A percentile compares a stretch with the other conserved stretches of the same genome.
Conservation (phyloP, 2,888 invertebrate species). For the Dioctria linearis region DNA sequence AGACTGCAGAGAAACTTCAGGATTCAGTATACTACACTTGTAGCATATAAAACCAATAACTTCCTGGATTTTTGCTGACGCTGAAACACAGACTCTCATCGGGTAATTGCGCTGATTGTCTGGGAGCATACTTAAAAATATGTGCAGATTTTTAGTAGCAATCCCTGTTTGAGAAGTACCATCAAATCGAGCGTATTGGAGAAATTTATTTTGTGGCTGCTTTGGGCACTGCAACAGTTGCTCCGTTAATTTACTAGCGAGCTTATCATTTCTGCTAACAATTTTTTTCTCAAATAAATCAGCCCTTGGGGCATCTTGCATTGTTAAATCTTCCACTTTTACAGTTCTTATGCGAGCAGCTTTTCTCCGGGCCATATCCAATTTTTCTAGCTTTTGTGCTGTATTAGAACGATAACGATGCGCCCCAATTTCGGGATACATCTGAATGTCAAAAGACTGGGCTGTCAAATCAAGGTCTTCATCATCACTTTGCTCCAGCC, state of each 20-base stretch:
- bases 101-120: constrained; percentile 88
- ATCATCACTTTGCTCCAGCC: constrained; percentile 83
- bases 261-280: constrained; percentile 65
- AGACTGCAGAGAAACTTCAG: constrained; percentile 76
- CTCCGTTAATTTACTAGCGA: constrained; percentile 79
- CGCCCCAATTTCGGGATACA: constrained; percentile 76
- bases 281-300: constrained; percentile 73
- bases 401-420: constrained; percentile 88
- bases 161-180: constrained; percentile 87
- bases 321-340: constrained; percentile 78
- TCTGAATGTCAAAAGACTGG: constrained; percentile 85
- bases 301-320: constrained; percentile 72
- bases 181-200: constrained; percentile 92
- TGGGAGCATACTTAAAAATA: constrained; percentile 90
- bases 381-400: constrained; percentile 88
- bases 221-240: constrained; percentile 84
- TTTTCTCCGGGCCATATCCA: constrained; percentile 88
- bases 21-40: constrained; percentile 80
- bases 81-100: constrained; percentile 84
- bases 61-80: constrained; percentile 89
- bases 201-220: constrained; percentile 87
- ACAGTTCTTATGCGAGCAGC: constrained; percentile 83
- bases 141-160: constrained; percentile 87
- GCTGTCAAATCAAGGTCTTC: constrained; percentile 79
- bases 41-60: constrained; percentile 94